Percentiles rank a stretch among this genome's conserved stretches.
phyloP scores from a whole-genome alignment of 2,113 vertebrate genomes.

The Melanostigma gelatinosum region DNA sequence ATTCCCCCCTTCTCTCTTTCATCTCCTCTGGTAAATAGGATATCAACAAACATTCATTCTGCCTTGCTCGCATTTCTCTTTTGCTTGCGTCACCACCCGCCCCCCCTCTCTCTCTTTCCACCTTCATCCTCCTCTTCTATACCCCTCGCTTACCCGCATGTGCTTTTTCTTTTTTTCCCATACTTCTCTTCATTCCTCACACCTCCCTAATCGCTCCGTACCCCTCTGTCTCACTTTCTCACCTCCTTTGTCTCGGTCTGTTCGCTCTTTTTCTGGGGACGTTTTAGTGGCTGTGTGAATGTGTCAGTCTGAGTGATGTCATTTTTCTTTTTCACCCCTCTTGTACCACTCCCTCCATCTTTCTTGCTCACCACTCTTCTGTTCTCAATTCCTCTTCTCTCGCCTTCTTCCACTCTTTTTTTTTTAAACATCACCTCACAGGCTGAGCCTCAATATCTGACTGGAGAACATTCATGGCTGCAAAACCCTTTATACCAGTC shows the following conservation, averaged over 20 bases:
- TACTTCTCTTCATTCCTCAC: conserved; percentile 28
- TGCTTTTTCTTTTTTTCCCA: conserved; percentile 17
- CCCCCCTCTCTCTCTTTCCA: conserved; percentile 1
- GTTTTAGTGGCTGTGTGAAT: conserved; percentile 44
- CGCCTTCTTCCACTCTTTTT: conserved; percentile 35
- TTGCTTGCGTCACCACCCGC: conserved; percentile 26
- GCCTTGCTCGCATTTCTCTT: conserved; percentile 55
- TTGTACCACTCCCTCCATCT: conserved; percentile 26
- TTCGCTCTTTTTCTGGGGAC: conserved; percentile 41
- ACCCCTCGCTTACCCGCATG: conserved; percentile 7
- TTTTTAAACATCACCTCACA: conserved; percentile 45
- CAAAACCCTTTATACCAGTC: conserved; percentile 69
- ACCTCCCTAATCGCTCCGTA: conserved; percentile 17
- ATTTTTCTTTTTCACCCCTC: conserved; percentile 20
- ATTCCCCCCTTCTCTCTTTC: conserved; percentile 71
- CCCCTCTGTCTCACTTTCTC: conserved; percentile 36
- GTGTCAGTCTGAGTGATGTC: conserved; percentile 55
- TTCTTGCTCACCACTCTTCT: conserved; percentile 21
- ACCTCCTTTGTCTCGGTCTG: conserved; percentile 20
- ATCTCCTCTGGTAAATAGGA: conserved; percentile 77
- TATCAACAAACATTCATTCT: conserved; percentile 71
- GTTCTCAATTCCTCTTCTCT: conserved; percentile 47
- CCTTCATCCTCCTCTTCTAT: conserved; percentile 32
- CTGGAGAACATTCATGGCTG: conserved; percentile 72
- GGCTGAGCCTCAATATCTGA: conserved; percentile 62